Evolutionary conservation across 2,888 invertebrate species (phyloP), one percentile per base, ranked within the genome.

Genomic region (Lacanobia oleracea): DNA sequence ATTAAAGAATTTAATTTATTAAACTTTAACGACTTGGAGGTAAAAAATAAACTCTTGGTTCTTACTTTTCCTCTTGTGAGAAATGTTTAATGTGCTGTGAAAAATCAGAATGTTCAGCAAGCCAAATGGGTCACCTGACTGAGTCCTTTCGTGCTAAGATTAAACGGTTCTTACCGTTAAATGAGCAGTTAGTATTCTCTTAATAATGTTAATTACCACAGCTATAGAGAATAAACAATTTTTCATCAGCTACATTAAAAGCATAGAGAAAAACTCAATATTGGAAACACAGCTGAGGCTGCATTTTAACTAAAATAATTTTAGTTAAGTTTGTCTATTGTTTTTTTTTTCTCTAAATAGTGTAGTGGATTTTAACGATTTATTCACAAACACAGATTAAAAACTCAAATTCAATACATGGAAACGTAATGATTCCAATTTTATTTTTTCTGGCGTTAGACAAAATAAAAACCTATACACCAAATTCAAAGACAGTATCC

Each of bases 1-100:
- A 43, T 67, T 70, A 70, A 70, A 70, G 70, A 75, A 67, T 64
- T 71, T 67, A 61, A 61, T 79, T 79, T 71, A 80, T 61, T 56
- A 37, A 37, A 61, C 66, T 40, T 56, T 71, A 71, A 79, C 80
- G 66, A 75, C 40, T 60, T 63, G 10, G 33, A 54, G 45, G 37
- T 56, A 40, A 48, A 59, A 67, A 60, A 60, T 66, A 50, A 61
- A 74, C 12, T 59, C 6, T 8, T 7, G n/a, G 14, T 74, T 53
- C 6, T 51, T 23, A 45, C 1, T 57, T 56, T 62, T 57, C 18
- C 27, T 54, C 18, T 40, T 48, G n/a, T 2, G 12, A 43, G 37
- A 50, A 50, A 16, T 7, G 43, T 54, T 14, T 63, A 59, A 61
- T 21, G 23, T 62, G 50, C 27, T 57, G 53, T 64, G 54, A 18